Base-by-base conservation (phyloP, 2,797 vertebrate genomes). In the Sardinella longiceps region DNA sequence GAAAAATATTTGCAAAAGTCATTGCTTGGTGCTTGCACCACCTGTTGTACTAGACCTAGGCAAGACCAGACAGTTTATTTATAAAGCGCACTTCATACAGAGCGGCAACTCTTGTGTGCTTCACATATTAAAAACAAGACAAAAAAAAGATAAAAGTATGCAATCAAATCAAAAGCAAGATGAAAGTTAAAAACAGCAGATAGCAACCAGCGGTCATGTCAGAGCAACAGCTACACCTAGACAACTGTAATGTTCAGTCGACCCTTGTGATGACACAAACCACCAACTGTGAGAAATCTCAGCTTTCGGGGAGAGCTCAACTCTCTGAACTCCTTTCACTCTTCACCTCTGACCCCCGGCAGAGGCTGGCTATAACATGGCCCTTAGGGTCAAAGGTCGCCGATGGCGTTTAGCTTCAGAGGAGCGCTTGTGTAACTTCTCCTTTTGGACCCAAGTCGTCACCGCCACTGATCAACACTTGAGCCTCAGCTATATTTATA, bases 391-490 rank as follows among this genome's bases (percentile, higher is more conserved):
- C 37, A 77, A 77, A 39, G 70, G 70, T 39, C 37, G 5, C 33
- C 37, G 0, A 9, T 77, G 37, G 70, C 33, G 37, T 77, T 77
- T 23, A 23, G 70, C 70, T 77, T 77, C 15, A 20, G 70, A 7
- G 33, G 33, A 7, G 15, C 15, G 80, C 70, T 77, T 77, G 70
- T 43, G 70, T 23, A 43, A 77, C 70, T 77, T 77, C 70, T 77
- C 70, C 70, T 43, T 77, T 53, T 81, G 84, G 39, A 58, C 53
- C 80, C 53, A 25, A 37, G 51, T 18, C 45, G 9, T 60, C 33
- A 60, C 28, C 33, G 45, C 28, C 43, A 53, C 25, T 81, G 80
- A 81, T 28, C 50, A 82, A 33, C 81, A n/a, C 37, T 80, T 23
- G 51, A 43, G 20, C 11, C 5, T 37, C 5, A 15, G 37, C 20